These are phyloP conservation scores for Gymnosoma rotundatum DNA, from an alignment of 2,888 invertebrate genomes.

Conservation along the genomic window DNA sequence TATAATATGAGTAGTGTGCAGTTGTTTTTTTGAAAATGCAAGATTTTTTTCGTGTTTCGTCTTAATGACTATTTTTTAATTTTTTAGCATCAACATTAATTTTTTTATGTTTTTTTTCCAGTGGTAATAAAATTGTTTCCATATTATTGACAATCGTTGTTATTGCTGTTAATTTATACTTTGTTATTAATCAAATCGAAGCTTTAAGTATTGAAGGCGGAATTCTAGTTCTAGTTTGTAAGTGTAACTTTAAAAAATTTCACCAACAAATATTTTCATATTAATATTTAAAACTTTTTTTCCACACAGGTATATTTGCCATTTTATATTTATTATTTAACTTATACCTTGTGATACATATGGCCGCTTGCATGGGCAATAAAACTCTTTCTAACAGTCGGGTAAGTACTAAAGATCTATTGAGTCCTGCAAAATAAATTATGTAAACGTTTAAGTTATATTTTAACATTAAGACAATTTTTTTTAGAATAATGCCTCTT, in stretches of 20 bases:
- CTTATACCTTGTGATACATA: constrained; percentile 88
- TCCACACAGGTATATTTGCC: constrained; percentile 83
- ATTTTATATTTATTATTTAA: constrained; percentile 88
- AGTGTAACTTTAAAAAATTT: constrained; percentile 65
- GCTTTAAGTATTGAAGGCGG: constrained; percentile 81
- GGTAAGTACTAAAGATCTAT: constrained; percentile 78
- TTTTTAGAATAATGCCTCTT: too few relatives aligned
- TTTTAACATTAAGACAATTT: too few relatives aligned
- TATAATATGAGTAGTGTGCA: too few relatives aligned
- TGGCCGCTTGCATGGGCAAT: constrained; percentile 87
- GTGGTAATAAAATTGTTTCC: constrained; percentile 87
- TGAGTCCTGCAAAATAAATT: too few relatives aligned
- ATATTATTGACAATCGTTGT: constrained; percentile 87
- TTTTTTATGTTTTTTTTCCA: constrained; percentile 80
- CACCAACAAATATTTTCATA: background rate
- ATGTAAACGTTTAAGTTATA: too few relatives aligned
- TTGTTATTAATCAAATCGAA: constrained; percentile 86
- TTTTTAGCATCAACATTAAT: background rate
- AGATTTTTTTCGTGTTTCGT: background rate
- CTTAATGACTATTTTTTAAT: background rate
- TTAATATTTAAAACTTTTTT: constrained; percentile 12
- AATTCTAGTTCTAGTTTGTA: constrained; percentile 82
- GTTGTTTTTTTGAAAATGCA: too few relatives aligned
- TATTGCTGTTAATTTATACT: constrained; percentile 90
- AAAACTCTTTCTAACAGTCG: constrained; percentile 83